Conservation (phyloP, 2,113 vertebrate species). For the Mirounga angustirostris region DNA sequence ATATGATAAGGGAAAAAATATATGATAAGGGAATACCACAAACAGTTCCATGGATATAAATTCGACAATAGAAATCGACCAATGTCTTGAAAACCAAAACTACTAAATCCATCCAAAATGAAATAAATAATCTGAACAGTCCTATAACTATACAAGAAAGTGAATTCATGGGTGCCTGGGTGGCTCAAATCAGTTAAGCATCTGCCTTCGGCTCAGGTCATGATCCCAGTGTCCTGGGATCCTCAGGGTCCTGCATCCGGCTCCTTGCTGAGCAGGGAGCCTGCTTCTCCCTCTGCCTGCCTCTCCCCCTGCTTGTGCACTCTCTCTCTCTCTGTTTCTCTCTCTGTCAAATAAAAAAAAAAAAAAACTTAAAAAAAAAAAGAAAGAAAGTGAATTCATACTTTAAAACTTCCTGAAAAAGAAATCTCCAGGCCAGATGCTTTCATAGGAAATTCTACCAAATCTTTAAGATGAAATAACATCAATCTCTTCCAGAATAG, state of each 20-base stretch:
- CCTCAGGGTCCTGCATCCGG: not conserved
- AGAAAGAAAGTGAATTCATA: not conserved
- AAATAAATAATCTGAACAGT: not conserved
- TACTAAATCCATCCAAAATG: not conserved
- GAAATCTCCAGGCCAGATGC: not conserved
- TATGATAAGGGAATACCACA: not conserved
- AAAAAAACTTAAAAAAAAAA: too few relatives aligned
- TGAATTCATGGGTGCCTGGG: not conserved
- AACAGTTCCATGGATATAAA: not conserved
- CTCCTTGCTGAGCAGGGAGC: too few relatives aligned
- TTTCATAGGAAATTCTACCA: slow-evolving; percentile 10
- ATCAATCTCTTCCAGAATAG: not conserved
- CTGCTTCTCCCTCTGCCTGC: too few relatives aligned
- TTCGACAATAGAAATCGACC: not conserved
- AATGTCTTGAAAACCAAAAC: not conserved
- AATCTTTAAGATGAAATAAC: not conserved
- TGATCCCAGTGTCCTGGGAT: not conserved
- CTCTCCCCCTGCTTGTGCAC: too few relatives aligned
- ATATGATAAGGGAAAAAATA: not conserved
- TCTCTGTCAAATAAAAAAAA: not conserved
- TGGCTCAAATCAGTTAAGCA: too few relatives aligned
- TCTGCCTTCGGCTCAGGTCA: not conserved
- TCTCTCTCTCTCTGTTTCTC: not conserved
- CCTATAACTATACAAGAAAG: not conserved
- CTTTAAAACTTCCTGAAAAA: not conserved